Percentiles rank a stretch among this genome's conserved stretches.
These are phyloP conservation scores for Hippocampus comes DNA, from an alignment of 2,113 vertebrate species.

Conservation along the genomic window DNA sequence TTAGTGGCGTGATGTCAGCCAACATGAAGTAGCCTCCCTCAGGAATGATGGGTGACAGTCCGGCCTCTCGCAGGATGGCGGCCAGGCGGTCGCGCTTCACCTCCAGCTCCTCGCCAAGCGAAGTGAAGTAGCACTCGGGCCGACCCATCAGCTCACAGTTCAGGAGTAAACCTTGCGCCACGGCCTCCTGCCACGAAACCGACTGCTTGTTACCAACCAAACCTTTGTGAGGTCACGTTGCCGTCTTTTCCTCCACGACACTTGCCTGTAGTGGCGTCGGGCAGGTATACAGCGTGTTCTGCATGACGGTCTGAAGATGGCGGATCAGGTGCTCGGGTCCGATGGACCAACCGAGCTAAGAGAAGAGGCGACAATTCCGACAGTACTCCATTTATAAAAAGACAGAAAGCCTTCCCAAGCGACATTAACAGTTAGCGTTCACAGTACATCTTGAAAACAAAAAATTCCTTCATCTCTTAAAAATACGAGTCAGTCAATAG, in stretches of 20 bases:
- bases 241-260: neutral
- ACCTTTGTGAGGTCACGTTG: neutral
- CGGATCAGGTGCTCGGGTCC: constrained; percentile 87
- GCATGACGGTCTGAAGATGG: constrained; percentile 93
- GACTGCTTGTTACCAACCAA: neutral
- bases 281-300: constrained; percentile 87
- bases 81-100: constrained; percentile 85
- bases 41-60: constrained; percentile 85
- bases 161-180: constrained; percentile 81
- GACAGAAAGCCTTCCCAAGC: neutral
- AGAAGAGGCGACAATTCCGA: neutral
- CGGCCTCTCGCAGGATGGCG: constrained; percentile 74
- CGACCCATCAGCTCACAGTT: constrained; percentile 83
- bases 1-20: constrained; percentile 81
- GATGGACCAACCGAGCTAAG: constrained; percentile 91
- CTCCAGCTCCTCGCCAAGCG: constrained; percentile 82
- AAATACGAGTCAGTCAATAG: constrained; percentile 17
- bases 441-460: too few species aligned
- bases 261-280: constrained; percentile 87
- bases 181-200: constrained; percentile 79
- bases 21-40: constrained; percentile 96
- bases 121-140: constrained; percentile 88
- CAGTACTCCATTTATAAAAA: neutral
- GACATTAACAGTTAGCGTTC: too few species aligned
- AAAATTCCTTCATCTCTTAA: neutral